A percentile compares a stretch with the other conserved stretches of the same genome.
Conservation (phyloP, 1,140 invertebrate genomes). For the Caerostris extrusa region DNA sequence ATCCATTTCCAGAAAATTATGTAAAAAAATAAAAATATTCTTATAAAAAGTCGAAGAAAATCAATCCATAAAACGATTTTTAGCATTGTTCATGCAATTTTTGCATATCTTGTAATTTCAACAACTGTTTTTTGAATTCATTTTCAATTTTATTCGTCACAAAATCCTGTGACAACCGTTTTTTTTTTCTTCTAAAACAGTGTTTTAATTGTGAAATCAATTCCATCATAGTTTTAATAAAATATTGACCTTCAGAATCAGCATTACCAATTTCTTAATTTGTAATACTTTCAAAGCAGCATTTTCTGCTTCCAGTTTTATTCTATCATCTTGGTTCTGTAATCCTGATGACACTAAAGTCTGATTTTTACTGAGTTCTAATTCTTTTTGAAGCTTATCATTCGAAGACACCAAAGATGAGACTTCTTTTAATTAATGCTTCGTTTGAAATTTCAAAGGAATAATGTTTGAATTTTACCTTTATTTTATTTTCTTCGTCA, state of each 20-base stretch:
- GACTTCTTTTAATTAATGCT: slow-evolving; percentile 83
- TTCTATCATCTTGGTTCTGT: slow-evolving; percentile 79
- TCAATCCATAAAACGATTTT: too few species aligned
- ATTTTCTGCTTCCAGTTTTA: slow-evolving; percentile 81
- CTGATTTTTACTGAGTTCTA: slow-evolving; percentile 79
- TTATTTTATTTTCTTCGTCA: too few species aligned
- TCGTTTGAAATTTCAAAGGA: slow-evolving; percentile 79
- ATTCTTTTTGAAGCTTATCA: slow-evolving; percentile 82
- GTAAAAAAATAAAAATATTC: too few species aligned
- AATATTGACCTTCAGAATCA: background rate
- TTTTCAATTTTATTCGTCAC: slow-evolving; percentile 78
- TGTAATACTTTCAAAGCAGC: slow-evolving; percentile 71
- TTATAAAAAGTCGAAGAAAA: too few species aligned
- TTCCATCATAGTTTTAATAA: slow-evolving; percentile 77
- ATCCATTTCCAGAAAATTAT: too few species aligned
- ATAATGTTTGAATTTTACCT: too few species aligned
- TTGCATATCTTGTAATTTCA: slow-evolving; percentile 78
- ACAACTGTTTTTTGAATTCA: slow-evolving; percentile 79
- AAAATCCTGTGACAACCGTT: slow-evolving; percentile 80
- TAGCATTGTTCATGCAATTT: too few species aligned
- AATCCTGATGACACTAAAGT: background rate
- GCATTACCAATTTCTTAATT: slow-evolving; percentile 24
- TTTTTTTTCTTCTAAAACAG: slow-evolving; percentile 82
- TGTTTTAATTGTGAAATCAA: slow-evolving; percentile 80
- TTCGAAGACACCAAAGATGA: slow-evolving; percentile 81